These are phyloP conservation scores for Platalea minor DNA, from an alignment of 2,797 vertebrate species.

Conservation along the genomic window DNA sequence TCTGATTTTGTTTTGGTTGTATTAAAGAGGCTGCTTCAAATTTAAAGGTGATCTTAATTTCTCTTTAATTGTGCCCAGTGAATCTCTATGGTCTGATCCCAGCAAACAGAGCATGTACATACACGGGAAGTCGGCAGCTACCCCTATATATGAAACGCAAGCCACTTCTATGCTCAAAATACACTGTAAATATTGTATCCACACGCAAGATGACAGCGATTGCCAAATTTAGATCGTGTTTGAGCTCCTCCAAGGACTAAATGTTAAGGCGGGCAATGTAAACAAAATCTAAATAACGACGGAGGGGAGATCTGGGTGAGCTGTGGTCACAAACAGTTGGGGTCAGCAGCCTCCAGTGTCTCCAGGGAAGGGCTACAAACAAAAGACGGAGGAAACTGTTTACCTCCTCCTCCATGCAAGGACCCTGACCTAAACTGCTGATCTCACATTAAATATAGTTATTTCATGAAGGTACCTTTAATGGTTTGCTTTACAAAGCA, in stretches of 20 bases:
- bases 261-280: background rate
- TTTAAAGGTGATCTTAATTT: background rate
- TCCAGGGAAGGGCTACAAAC: background rate
- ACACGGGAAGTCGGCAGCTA: background rate
- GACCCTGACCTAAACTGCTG: background rate
- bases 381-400: no score
- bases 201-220: background rate
- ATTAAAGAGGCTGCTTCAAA: background rate
- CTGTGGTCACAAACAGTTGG: background rate
- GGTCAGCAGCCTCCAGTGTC: background rate
- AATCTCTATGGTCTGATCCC: background rate
- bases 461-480: background rate
- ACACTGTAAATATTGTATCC: background rate
- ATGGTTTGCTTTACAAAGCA: background rate
- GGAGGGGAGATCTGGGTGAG: background rate
- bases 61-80: background rate
- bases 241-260: background rate
- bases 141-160: no score
- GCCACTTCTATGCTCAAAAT: background rate
- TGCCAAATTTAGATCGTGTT: background rate
- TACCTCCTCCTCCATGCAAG: background rate
- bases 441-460: background rate
- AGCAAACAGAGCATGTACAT: no score
- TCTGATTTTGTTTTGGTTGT: background rate
- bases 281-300: background rate